A percentile compares a stretch with the other conserved stretches of the same genome.
phyloP scores from a whole-genome alignment of 1,140 invertebrate genomes.

The Pentalonia nigronervosa region DNA sequence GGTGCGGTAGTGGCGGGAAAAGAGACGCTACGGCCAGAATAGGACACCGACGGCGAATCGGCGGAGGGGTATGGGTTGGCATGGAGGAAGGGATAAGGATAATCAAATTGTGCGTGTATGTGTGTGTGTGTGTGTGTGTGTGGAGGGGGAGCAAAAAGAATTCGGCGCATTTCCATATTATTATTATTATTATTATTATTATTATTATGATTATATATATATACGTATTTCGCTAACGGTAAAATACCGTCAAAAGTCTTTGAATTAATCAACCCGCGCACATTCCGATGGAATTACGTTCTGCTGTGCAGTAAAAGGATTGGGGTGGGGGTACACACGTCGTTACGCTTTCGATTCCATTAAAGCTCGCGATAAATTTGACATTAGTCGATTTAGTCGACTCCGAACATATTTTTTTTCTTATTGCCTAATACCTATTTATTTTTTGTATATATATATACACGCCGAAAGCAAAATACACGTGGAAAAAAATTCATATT shows the following conservation, averaged over 20 bases:
- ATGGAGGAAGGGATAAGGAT: background rate
- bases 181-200: background rate
- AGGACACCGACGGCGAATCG: background rate
- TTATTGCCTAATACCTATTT: background rate
- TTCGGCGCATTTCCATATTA: conserved; percentile 44
- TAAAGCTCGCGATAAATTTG: background rate
- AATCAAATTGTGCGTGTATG: background rate
- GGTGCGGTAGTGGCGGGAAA: background rate
- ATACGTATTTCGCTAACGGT: background rate
- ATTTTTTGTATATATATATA: background rate
- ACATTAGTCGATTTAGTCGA: background rate
- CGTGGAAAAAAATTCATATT: background rate
- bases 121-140: background rate
- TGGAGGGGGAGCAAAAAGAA: conserved; percentile 39
- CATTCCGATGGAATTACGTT: conserved; percentile 18
- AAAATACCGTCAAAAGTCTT: background rate
- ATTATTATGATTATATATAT: background rate
- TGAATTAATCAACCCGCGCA: conserved; percentile 24
- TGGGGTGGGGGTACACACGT: background rate
- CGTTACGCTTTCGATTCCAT: background rate
- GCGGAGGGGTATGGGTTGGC: background rate
- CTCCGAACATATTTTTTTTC: background rate
- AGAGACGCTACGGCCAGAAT: background rate
- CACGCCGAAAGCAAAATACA: background rate
- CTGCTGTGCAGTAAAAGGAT: background rate